Conservation (phyloP, 2,888 invertebrate species). For the Eudasyphora cyanicolor region DNA sequence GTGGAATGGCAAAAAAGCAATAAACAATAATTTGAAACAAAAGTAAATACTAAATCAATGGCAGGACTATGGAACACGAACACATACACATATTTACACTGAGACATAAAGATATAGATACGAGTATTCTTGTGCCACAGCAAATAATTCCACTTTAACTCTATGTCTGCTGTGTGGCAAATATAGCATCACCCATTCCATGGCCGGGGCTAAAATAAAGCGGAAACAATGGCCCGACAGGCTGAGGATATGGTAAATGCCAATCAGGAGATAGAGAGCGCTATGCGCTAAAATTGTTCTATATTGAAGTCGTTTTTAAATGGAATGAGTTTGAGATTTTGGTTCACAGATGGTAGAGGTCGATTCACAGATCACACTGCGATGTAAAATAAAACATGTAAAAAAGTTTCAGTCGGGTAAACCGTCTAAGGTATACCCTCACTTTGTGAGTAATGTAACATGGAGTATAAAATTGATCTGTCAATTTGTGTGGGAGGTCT, state of each 20-base stretch:
- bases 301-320: neutral
- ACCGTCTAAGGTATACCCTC: too few species aligned
- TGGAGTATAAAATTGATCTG: too few species aligned
- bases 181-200: conserved; percentile 41
- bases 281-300: conserved; percentile 34
- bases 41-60: conserved; percentile 58
- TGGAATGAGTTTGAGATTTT: neutral
- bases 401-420: too few species aligned
- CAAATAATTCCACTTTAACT: neutral
- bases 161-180: conserved; percentile 48
- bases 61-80: conserved; percentile 28
- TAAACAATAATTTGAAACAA: conserved; percentile 44
- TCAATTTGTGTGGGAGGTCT: too few species aligned
- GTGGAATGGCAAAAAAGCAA: neutral
- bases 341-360: neutral
- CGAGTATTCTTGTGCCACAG: neutral
- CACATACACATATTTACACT: conserved; percentile 7
- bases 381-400: too few species aligned
- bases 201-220: conserved; percentile 25
- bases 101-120: neutral
- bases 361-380: too few species aligned
- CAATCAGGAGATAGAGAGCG: conserved; percentile 60
- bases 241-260: conserved; percentile 65
- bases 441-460: too few species aligned
- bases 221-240: conserved; percentile 63